Evolutionary conservation across 2,888 invertebrate species (phyloP), one percentile per base, ranked within the genome.

Genomic region (Leptopilina syphax): DNA sequence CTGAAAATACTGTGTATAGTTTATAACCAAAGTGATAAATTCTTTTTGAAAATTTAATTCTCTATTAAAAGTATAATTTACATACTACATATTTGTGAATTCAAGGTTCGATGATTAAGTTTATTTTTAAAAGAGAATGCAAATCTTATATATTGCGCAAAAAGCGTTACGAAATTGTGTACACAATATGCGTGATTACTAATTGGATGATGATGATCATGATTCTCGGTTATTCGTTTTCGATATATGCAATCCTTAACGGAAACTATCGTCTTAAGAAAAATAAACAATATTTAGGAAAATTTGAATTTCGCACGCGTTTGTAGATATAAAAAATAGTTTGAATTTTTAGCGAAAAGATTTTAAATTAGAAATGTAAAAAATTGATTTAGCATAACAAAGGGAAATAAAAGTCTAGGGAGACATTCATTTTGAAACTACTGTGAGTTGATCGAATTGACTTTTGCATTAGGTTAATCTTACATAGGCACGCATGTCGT

Each of bases 91-190:
- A 18, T 18, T 18, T 18, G 18, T 73, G 34, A 57, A 27, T 54
- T 13, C 34, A 57, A 73, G 73, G 57, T n/a, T 24, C 54, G 13
- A 54, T 34, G 34, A 50, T 57, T 27, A 54, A 54, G 34, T 4
- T 8, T n/a, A 27, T 65, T 77, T 8, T 79, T 67, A 63, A 60
- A 44, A 13, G 60, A 34, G 76, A 41, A 57, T 67, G 77, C 65
- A 79, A 79, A 70, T 79, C 79, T 78, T 78, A 68, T 82, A 86
- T 84, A 87, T 90, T 91, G 87, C 88, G 88, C 89, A 18, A 91
- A 90, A 79, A 85, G 81, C 86, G 88, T 90, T 88, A 89, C 88
- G 88, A 86, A 88, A 88, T 88, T 84, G 88, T 87, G 86, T 84
- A 60, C 6, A 41, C 41, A 41, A 41, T 41, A 89, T 88, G 90